Evolutionary conservation across 2,888 invertebrate genomes (phyloP), one percentile per base, ranked within the genome.

Genomic region (Ashinkailepas kermadecensis): DNA sequence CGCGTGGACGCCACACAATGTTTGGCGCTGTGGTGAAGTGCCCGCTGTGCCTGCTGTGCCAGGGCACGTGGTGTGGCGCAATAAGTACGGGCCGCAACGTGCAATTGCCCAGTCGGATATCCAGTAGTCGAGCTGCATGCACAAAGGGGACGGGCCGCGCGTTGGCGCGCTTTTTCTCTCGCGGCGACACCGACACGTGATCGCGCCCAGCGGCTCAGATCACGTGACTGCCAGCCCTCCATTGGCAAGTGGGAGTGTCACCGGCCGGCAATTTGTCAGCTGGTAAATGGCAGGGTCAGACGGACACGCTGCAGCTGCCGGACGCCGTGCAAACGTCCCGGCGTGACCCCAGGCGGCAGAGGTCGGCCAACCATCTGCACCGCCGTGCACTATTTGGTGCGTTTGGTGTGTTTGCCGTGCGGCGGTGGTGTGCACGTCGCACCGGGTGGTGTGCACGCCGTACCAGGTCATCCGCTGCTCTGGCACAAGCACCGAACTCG

Each of bases 211-310:
- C 21, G 39, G 39, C 39, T 39, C 39, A 39, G 39, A 39, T 39
- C 39, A 39, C 39, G 39, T 39, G 39, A 64, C 21, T 2, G n/a
- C 21, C 64, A 21, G n/a, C n/a, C 64, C 9, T 64, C 64, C 21
- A n/a, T n/a, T 21, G 8, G 18, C n/a, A 10, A 70, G 70, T 25
- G 70, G 39, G 70, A 23, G 70, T 25, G 39, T 13, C 70, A 13
- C 70, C 4, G 39, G 1, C 39, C 39, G 15, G 70, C 12, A 25
- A 39, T 70, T 70, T 70, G 70, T 70, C 70, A 70, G 39, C 12
- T 39, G 70, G 70, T 15, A 70, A 70, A 70, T 70, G 70, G 39
- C 70, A 70, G 70, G 70, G 62, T 18, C 13, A 15, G 62, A 62
- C 18, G 62, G 62, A 62, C 62, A 62, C 18, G 18, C 62, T 62